Base-by-base conservation (phyloP, 2,797 vertebrate genomes). In the Macrochelys suwanniensis region DNA sequence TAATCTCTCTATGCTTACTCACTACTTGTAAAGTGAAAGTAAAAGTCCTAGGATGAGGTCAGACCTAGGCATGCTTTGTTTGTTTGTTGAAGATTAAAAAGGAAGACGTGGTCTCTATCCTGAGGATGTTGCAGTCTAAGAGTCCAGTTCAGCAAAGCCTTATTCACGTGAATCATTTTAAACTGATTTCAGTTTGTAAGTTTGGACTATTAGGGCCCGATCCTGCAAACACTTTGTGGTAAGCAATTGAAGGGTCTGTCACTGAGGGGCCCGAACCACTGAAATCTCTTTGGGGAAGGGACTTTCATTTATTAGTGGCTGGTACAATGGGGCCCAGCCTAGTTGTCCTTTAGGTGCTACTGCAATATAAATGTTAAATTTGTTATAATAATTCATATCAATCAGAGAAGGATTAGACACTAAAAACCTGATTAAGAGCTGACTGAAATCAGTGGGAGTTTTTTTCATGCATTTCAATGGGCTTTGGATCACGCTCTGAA, bases 331-430 rank as follows among this genome's bases (percentile, higher is more conserved):
- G 53, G 82, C 82, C 74, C 91, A 94, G 31, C 16, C 37, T 85
- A 37, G 37, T 11, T 89, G 82, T 68, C 57, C 94, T 93, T 82
- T 61, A 89, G 80, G 81, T 89, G 87, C 53, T 85, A 76, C 59
- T 85, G 93, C 94, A 92, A 87, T 85, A 89, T 61, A 89, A 94
- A 96, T 33, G 45, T 87, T 80, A 94, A 93, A 96, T 97, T 96
- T 96, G 95, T 96, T 95, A 88, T 91, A 88, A 94, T 87, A 95
- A 95, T 97, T 94, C 84, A 91, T 89, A 97, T 96, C 65, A 33
- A 94, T 95, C 87, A 49, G 80, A 74, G 31, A 61, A 85, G 95
- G 90, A 96, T 94, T 93, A 94, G 94, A 92, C 90, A 94, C 92
- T 95, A 96, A 96, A 97, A 93, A 80, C 15, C 71, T 76, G 28